Evolutionary conservation across 1,140 invertebrate species (phyloP).

Genomic region (Anastatus disparis): DNA sequence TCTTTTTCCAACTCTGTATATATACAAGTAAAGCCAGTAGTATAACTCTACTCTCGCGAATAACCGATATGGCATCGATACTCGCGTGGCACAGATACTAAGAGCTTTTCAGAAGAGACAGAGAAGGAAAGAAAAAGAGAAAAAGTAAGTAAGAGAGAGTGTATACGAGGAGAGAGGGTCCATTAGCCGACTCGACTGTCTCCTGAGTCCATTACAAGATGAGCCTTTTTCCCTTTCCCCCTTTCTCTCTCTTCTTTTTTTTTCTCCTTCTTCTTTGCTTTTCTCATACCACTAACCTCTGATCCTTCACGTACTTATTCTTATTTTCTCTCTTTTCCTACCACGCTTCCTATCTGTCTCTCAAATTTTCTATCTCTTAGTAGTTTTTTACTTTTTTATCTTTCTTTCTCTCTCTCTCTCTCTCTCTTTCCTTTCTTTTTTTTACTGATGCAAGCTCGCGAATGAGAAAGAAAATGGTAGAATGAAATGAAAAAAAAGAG

Average conservation of each 20-base stretch:
- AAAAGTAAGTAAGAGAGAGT: no score
- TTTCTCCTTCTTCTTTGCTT: slow-evolving; percentile 40
- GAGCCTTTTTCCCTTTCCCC: slow-evolving; percentile 55
- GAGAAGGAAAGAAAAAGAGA: no score
- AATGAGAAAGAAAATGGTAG: neutral
- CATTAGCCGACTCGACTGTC: slow-evolving; percentile 68
- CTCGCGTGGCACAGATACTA: slow-evolving; percentile 61
- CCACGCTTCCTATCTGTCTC: neutral
- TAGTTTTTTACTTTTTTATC: no score
- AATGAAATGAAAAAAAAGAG: neutral
- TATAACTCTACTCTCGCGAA: slow-evolving; percentile 9
- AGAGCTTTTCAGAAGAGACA: slow-evolving; percentile 65
- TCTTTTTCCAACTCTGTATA: neutral
- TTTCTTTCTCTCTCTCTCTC: neutral
- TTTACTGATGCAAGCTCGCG: neutral
- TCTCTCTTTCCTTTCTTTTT: neutral
- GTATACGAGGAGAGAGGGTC: slow-evolving; percentile 58
- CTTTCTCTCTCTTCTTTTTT: neutral
- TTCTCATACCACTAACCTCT: slow-evolving; percentile 47
- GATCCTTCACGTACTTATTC: slow-evolving; percentile 46
- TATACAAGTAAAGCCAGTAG: neutral
- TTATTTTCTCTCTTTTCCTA: neutral
- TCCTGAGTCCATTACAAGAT: slow-evolving; percentile 69
- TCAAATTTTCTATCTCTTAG: no score
- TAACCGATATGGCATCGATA: slow-evolving; percentile 58